These are phyloP conservation scores for Tribolium madens DNA, from an alignment of 1,140 invertebrate genomes.

Conservation along the genomic window DNA sequence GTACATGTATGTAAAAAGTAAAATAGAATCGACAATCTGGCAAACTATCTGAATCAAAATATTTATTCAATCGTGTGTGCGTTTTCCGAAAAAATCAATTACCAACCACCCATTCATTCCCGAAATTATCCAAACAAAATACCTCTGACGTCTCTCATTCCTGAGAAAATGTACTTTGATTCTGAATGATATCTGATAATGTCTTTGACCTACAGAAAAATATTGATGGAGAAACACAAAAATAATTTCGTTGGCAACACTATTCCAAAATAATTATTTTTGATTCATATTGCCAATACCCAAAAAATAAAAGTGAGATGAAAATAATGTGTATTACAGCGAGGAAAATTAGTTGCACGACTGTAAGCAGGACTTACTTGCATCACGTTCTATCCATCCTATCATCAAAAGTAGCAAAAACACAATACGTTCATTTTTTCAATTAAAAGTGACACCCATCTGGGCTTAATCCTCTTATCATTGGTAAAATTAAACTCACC, in stretches of 20 bases:
- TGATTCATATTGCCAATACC: background rate
- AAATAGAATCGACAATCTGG: conserved; percentile 1
- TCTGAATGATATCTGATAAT: conserved; percentile 21
- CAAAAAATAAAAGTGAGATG: conserved; percentile 6
- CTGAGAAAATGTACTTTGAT: conserved; percentile 22
- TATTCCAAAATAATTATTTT: background rate
- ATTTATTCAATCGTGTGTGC: conserved; percentile 2
- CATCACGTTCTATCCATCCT: conserved; percentile 81
- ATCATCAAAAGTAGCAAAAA: conserved; percentile 49
- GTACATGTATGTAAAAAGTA: background rate
- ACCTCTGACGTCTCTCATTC: background rate
- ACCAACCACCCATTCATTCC: conserved; percentile 1
- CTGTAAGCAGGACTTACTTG: conserved; percentile 74
- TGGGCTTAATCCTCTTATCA: background rate
- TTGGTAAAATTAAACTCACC: conserved; percentile 63
- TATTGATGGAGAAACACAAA: background rate
- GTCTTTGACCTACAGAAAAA: conserved; percentile 29
- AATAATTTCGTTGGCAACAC: conserved; percentile 11
- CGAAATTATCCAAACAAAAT: conserved; percentile 19
- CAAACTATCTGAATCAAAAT: conserved; percentile 14
- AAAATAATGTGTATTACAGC: conserved; percentile 29
- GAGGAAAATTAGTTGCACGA: conserved; percentile 19
- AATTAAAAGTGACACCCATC: background rate
- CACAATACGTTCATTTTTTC: conserved; percentile 31
- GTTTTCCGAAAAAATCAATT: background rate